These are phyloP conservation scores for Pangasius sanitwongsei DNA, from an alignment of 2,797 vertebrate species.

Conservation along the genomic window DNA sequence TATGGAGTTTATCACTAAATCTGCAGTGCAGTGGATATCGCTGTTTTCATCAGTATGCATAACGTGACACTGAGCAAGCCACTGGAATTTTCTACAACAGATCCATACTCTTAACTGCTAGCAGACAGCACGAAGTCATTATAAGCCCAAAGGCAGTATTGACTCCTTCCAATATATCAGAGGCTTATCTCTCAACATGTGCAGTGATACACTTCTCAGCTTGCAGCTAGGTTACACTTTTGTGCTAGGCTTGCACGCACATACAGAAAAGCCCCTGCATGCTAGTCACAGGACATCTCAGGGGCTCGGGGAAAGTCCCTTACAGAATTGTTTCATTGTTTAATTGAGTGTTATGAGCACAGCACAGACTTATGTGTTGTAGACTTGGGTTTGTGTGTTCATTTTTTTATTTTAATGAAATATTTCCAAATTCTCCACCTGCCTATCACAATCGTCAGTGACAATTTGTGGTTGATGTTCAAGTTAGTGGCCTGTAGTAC, in stretches of 20 bases:
- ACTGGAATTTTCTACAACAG: constrained; percentile 2
- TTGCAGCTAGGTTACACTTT: background rate
- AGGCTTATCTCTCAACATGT: background rate
- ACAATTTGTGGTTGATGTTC: background rate
- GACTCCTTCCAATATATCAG: background rate
- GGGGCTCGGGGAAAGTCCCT: background rate
- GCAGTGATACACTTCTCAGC: background rate
- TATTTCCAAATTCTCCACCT: background rate
- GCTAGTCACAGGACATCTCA: background rate
- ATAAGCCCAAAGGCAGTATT: background rate
- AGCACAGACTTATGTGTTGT: background rate
- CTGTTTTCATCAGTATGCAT: background rate
- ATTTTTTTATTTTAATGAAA: background rate
- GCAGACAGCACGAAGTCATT: constrained; percentile 3
- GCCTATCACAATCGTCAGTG: background rate
- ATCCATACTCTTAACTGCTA: background rate
- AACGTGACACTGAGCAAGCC: background rate
- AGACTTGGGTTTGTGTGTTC: background rate
- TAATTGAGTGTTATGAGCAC: background rate
- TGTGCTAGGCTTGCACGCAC: too few species aligned
- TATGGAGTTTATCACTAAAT: background rate
- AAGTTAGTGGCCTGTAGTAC: background rate
- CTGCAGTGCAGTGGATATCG: background rate
- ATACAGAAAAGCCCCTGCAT: background rate
- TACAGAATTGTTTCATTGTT: background rate